Conservation (phyloP, 2,113 vertebrate genomes). For the Hipposideros armiger region DNA sequence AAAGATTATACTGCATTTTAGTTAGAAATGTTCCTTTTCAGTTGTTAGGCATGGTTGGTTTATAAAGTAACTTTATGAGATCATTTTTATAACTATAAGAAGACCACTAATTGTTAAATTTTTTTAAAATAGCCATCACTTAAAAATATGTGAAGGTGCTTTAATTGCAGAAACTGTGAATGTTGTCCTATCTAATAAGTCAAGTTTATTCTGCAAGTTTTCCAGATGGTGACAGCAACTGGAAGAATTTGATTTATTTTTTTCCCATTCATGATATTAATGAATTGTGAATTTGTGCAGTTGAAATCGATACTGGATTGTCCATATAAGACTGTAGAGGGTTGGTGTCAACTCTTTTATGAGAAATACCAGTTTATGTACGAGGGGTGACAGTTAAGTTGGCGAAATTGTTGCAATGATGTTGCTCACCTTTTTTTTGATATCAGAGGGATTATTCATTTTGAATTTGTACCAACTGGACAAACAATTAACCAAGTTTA, state of each 20-base stretch:
- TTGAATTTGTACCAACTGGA: no score
- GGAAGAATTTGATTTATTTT: conserved; percentile 56
- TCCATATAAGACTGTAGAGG: not conserved
- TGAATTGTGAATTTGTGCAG: conserved; percentile 68
- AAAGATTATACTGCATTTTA: conserved; percentile 49
- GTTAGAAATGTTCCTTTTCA: conserved; percentile 52
- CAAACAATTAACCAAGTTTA: no score
- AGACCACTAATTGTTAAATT: not conserved
- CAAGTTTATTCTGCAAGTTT: conserved; percentile 67
- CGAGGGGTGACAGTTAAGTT: no score
- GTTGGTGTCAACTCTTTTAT: not conserved
- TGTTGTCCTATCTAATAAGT: conserved; percentile 57
- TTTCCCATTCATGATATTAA: conserved; percentile 59
- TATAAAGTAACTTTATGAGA: conserved; percentile 38
- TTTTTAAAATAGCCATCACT: not conserved
- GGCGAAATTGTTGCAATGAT: no score
- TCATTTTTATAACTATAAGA: conserved; percentile 34
- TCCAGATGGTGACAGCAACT: conserved; percentile 52
- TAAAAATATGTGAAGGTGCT: conserved; percentile 31
- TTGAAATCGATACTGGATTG: conserved; percentile 22
- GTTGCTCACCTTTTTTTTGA: no score
- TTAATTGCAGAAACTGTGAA: conserved; percentile 51
- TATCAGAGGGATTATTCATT: no score
- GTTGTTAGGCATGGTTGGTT: not conserved
- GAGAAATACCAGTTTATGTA: conserved; percentile 9